Conservation (phyloP, 2,113 vertebrate species). For the Callochromis pleurospilus region DNA sequence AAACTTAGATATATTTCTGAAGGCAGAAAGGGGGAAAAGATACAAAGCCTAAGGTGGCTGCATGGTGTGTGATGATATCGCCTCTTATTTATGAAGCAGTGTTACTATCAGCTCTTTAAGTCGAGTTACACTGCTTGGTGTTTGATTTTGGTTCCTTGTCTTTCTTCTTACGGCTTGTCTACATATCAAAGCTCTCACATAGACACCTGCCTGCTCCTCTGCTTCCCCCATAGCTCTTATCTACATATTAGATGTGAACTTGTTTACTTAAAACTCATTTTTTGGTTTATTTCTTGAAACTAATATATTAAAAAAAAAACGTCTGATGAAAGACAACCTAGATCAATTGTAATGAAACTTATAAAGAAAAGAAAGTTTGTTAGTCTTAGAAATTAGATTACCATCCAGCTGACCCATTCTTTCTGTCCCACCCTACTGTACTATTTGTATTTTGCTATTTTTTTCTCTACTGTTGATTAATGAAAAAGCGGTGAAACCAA, state of each 20-base stretch:
- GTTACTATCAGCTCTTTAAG: background rate
- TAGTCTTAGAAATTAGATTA: background rate
- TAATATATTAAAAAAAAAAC: background rate
- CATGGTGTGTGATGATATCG: background rate
- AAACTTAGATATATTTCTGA: background rate
- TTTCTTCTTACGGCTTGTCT: background rate
- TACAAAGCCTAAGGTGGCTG: background rate
- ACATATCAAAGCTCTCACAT: background rate
- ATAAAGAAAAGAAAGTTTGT: background rate
- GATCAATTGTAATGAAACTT: background rate
- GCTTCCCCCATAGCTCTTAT: background rate
- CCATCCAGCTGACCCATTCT: background rate
- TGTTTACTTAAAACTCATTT: background rate
- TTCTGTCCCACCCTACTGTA: background rate
- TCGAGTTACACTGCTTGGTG: background rate
- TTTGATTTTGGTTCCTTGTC: slow-evolving; percentile 15
- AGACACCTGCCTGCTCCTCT: background rate
- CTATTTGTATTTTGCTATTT: background rate
- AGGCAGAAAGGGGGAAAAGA: background rate
- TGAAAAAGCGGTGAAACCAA: background rate
- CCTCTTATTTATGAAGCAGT: background rate
- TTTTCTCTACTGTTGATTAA: background rate
- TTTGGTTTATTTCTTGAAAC: background rate
- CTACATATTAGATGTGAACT: background rate
- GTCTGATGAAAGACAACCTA: background rate